Percentiles rank a stretch among this genome's conserved stretches.
phyloP scores from a whole-genome alignment of 1,140 invertebrate genomes.

The Spodoptera litura region DNA sequence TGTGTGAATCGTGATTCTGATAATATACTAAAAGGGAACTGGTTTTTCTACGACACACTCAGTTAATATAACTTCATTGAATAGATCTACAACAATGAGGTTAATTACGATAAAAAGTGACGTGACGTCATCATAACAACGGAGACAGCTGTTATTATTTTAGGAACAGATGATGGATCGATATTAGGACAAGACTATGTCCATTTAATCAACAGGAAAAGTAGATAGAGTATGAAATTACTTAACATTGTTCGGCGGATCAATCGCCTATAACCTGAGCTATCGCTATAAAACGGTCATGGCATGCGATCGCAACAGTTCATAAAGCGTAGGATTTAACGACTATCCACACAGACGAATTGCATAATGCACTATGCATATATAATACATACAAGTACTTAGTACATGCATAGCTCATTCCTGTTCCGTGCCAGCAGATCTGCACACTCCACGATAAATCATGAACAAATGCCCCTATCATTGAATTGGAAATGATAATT shows the following conservation, averaged over 20 bases:
- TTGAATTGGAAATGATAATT: constrained; percentile 23
- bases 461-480: neutral
- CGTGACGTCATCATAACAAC: neutral
- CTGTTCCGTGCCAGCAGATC: neutral
- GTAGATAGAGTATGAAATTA: constrained; percentile 29
- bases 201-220: constrained; percentile 13
- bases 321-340: constrained; percentile 50
- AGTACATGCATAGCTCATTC: neutral
- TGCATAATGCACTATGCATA: constrained; percentile 32
- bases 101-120: neutral
- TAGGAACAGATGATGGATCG: neutral
- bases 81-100: neutral
- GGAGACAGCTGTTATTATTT: neutral
- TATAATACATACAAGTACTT: neutral
- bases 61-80: neutral
- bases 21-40: neutral
- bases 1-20: neutral
- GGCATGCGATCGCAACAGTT: constrained; percentile 58
- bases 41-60: neutral
- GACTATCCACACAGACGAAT: constrained; percentile 30
- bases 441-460: constrained; percentile 4
- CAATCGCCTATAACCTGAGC: constrained; percentile 69
- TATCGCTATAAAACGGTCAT: constrained; percentile 67
- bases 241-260: constrained; percentile 52
- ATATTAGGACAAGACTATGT: neutral